Percentiles rank a stretch among this genome's conserved stretches.
These are phyloP conservation scores for Eutrigla gurnardus DNA, from an alignment of 2,797 vertebrate species.

Conservation along the genomic window DNA sequence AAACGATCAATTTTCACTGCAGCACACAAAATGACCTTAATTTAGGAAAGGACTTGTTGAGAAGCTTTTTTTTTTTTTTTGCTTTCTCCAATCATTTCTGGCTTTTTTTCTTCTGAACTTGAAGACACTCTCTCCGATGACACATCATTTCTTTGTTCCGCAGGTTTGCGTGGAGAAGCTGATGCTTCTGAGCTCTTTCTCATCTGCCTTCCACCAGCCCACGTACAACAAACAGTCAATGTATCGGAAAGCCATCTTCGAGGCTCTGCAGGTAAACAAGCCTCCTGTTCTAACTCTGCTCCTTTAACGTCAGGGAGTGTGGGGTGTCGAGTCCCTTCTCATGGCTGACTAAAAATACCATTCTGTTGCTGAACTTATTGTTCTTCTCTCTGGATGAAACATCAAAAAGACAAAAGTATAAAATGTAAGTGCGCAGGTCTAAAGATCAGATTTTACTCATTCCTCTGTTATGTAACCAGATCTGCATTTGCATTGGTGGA, in stretches of 20 bases:
- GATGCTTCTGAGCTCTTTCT: conserved; percentile 89
- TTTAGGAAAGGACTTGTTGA: not conserved
- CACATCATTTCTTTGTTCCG: conserved; percentile 7
- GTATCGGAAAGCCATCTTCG: conserved; percentile 93
- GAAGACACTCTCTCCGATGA: not conserved
- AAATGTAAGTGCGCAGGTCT: conserved; percentile 5
- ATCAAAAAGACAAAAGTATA: conserved; percentile 11
- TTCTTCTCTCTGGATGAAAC: conserved; percentile 17
- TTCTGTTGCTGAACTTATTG: conserved; percentile 5
- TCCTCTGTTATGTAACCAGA: conserved; percentile 30
- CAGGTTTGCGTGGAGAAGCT: conserved; percentile 96
- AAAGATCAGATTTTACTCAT: conserved; percentile 34
- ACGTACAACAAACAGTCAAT: conserved; percentile 95
- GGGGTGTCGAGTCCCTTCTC: not conserved
- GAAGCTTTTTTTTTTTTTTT: not conserved
- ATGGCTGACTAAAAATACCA: not conserved
- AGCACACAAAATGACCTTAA: not conserved
- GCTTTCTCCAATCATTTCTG: not conserved
- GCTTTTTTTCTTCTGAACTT: not conserved
- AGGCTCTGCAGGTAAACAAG: conserved; percentile 91
- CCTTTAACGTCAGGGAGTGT: not conserved
- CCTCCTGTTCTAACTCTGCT: not conserved
- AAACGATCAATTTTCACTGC: not conserved
- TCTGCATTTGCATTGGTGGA: conserved; percentile 55
- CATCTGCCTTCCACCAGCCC: conserved; percentile 91